phyloP scores from a whole-genome alignment of 2,888 invertebrate species.

The Amphipoea lucens region DNA sequence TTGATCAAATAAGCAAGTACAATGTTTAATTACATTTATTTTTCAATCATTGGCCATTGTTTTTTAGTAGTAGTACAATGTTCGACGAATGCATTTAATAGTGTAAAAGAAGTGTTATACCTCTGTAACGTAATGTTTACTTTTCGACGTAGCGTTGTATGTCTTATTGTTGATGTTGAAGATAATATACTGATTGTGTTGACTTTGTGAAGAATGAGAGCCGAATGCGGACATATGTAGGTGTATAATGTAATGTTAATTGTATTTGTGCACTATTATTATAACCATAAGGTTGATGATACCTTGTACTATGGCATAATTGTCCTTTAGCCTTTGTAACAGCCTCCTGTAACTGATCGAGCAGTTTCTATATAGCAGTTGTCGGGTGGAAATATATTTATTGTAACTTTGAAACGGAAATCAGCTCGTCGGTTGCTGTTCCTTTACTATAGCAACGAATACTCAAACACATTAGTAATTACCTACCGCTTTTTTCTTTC shows the following conservation, averaged over 20 bases:
- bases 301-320: constrained; percentile 14
- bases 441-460: background rate
- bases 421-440: constrained; percentile 2
- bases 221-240: constrained; percentile 42
- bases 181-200: constrained; percentile 58
- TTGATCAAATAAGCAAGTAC: constrained; percentile 82
- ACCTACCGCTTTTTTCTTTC: background rate
- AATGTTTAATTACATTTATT: constrained; percentile 71
- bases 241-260: constrained; percentile 34
- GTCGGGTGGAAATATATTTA: constrained; percentile 51
- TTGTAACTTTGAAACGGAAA: constrained; percentile 37
- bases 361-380: constrained; percentile 49
- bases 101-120: constrained; percentile 76
- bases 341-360: constrained; percentile 2
- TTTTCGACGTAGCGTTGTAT: constrained; percentile 70
- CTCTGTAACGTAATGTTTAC: constrained; percentile 70
- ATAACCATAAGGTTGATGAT: constrained; percentile 30
- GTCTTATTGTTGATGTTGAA: constrained; percentile 69
- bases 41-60: constrained; percentile 73
- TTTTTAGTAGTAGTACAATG: constrained; percentile 83
- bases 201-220: constrained; percentile 67
- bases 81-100: constrained; percentile 86
- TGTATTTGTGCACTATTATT: constrained; percentile 47
- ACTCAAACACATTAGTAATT: constrained; percentile 9
- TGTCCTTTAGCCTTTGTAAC: constrained; percentile 2